Percentiles rank a stretch among this genome's conserved stretches.
Evolutionary conservation across 2,113 vertebrate genomes (phyloP).

Genomic region (Isichthys henryi): DNA sequence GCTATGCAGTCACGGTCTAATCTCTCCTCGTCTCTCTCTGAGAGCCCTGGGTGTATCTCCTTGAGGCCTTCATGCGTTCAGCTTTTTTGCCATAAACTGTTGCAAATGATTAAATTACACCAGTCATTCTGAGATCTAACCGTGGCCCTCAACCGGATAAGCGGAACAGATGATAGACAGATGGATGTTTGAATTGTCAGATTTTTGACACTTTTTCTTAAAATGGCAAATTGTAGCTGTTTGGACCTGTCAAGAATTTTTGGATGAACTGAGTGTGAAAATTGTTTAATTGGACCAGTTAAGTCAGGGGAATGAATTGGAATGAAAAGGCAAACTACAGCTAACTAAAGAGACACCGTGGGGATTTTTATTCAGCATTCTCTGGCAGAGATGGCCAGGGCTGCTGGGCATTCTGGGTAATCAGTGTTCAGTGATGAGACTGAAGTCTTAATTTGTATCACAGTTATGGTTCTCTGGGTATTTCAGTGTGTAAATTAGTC

Average conservation of each 20-base stretch:
- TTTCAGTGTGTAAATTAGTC: background rate
- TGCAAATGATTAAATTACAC: background rate
- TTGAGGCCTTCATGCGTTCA: background rate
- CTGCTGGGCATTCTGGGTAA: background rate
- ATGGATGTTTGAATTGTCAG: background rate
- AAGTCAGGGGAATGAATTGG: background rate
- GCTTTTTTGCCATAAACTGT: background rate
- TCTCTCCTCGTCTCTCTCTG: background rate
- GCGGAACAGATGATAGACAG: background rate
- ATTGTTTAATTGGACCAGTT: slow-evolving; percentile 2
- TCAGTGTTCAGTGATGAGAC: background rate
- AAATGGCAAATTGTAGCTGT: background rate
- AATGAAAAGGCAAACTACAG: background rate
- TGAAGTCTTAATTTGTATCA: background rate
- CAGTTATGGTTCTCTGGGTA: background rate
- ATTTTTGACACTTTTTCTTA: background rate
- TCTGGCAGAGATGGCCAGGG: background rate
- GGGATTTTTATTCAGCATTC: background rate
- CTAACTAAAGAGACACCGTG: background rate
- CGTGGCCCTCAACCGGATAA: background rate
- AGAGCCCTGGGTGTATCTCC: background rate
- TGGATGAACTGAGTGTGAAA: background rate
- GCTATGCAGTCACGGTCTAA: background rate
- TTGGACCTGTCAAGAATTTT: background rate
- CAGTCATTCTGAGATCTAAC: background rate